Conservation (phyloP, 2,113 vertebrate species). For the Chaetodon auriga region DNA sequence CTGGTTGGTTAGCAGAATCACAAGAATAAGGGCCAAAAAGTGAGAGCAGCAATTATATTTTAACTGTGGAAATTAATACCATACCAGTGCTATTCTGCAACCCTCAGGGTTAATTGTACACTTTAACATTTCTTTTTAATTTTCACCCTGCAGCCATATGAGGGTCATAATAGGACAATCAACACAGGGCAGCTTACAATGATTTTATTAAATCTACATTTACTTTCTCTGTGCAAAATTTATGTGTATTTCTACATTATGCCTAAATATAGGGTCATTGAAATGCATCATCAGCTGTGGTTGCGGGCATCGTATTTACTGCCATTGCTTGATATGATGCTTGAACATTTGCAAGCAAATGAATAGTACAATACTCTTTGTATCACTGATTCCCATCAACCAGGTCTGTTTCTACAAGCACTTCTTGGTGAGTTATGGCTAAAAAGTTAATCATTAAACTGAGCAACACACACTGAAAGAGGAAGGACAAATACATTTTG, state of each 20-base stretch:
- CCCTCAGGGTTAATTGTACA: background rate
- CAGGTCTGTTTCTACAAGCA: constrained; percentile 15
- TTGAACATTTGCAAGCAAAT: constrained; percentile 1
- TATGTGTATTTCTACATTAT: background rate
- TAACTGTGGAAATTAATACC: background rate
- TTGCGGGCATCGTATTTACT: background rate
- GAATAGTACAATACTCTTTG: background rate
- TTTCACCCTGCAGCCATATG: background rate
- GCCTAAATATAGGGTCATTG: background rate
- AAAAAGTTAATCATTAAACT: constrained; percentile 73
- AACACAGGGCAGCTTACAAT: background rate
- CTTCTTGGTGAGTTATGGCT: constrained; percentile 42
- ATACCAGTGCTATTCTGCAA: background rate
- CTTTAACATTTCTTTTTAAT: background rate
- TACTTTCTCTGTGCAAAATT: background rate
- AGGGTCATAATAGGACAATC: background rate
- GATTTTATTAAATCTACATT: constrained; percentile 7
- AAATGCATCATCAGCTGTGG: background rate
- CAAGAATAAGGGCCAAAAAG: background rate
- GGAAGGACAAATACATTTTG: constrained; percentile 47
- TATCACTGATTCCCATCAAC: background rate
- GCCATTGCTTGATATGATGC: background rate
- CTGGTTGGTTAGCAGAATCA: background rate
- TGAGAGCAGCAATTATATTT: background rate
- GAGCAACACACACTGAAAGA: constrained; percentile 30